Evolutionary conservation across 92 coral and sea anemone species (phyloP), one percentile per base, ranked within the genome.

Genomic region (Diadumene lineata): DNA sequence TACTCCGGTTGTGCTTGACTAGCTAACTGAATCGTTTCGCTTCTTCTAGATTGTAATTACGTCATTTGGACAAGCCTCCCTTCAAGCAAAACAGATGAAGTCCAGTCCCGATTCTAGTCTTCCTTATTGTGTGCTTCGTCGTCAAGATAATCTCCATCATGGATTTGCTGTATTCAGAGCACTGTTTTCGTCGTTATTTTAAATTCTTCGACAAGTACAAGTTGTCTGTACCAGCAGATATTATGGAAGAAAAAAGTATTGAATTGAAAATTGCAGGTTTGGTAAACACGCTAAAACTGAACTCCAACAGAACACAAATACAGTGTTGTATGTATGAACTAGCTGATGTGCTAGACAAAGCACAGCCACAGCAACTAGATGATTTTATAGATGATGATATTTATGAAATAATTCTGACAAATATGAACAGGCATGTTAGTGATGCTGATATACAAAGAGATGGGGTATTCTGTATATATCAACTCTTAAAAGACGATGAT

Each of bases 401-500:
- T 9, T 81, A 84, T 32, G n/a, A 38, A 1, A 67, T 81, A 8
- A 83, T 91, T 25, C 61, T 81, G 32, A 66, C 74, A 11, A 79
- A 87, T 2, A 91, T 91, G 93, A 69, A 43, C 8, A 34, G 50
- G 7, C 64, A 74, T 50, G 31, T 66, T 16, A 74, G 51, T 18
- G 88, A 79, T 51, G 56, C 55, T 31, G 77, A 78, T n/a, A 81
- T 91, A 23, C 97, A 91, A 62, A 68, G 75, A 17, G 75, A 88
- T 57, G 88, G 90, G 9, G 70, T 73, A 43, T 91, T 77, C 73
- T 74, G 78, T 22, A 60, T 91, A 21, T 72, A 34, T 22, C 74
- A 82, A 30, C 81, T 91, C 2, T 56, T 91, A 58, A 89, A 88
- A 75, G 82, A 73, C 21, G 82, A 87, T 55, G 56, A 80, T 24